A percentile compares a stretch with the other conserved stretches of the same genome.
Conservation (phyloP, 2,888 invertebrate species). For the Neuroscelio doddi region DNA sequence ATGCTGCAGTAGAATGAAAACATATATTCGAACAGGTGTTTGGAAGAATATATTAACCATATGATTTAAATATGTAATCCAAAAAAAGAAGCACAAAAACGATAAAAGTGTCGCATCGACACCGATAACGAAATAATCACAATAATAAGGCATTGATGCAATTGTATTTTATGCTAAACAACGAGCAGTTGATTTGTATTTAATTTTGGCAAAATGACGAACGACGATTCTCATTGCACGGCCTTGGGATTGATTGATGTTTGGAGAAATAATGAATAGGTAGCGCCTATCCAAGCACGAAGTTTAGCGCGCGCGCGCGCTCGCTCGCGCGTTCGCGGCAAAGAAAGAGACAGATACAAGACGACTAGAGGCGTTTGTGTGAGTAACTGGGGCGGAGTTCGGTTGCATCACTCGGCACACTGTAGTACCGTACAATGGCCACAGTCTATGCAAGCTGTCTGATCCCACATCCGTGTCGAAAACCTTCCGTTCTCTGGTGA, state of each 20-base stretch:
- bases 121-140: too few species aligned
- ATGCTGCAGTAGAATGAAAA: constrained; percentile 17
- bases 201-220: too few species aligned
- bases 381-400: constrained; percentile 53
- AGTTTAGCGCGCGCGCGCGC: too few species aligned
- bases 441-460: background rate
- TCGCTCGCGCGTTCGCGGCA: constrained; percentile 6
- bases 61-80: too few species aligned
- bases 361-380: constrained; percentile 3
- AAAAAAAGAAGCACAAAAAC: too few species aligned
- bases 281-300: constrained; percentile 24
- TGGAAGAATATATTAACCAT: too few species aligned
- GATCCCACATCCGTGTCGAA: constrained; percentile 45
- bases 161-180: too few species aligned
- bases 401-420: constrained; percentile 46
- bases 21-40: too few species aligned
- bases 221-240: too few species aligned
- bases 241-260: constrained; percentile 50
- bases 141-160: too few species aligned
- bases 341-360: constrained; percentile 2
- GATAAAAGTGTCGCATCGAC: too few species aligned
- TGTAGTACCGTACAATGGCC: constrained; percentile 11
- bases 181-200: too few species aligned
- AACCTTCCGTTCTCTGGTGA: constrained; percentile 24
- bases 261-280: constrained; percentile 50